phyloP scores from a whole-genome alignment of 2,113 vertebrate species.

The Otocyon megalotis region DNA sequence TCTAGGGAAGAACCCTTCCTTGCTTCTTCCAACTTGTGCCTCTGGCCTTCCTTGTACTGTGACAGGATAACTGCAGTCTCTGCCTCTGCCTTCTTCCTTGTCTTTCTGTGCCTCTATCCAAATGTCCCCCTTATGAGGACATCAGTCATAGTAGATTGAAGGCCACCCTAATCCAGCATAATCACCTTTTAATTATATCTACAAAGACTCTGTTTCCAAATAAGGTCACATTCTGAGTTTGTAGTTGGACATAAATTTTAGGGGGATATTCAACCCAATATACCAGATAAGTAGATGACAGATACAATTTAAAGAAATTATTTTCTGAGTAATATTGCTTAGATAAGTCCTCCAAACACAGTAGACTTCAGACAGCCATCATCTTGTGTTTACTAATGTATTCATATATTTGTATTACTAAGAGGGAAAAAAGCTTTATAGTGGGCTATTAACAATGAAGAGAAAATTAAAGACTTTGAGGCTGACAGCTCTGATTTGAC shows the following conservation, averaged over 20 bases:
- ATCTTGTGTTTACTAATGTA: conserved; percentile 22
- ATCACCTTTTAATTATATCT: conserved; percentile 11
- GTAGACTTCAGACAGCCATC: neutral
- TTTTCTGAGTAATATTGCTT: neutral
- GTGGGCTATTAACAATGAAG: neutral
- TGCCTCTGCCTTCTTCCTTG: neutral
- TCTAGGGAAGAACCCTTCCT: neutral
- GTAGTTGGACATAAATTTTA: neutral
- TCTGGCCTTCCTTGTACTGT: neutral
- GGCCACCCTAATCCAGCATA: neutral
- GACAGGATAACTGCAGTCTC: neutral
- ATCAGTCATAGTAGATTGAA: neutral
- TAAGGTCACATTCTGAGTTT: neutral
- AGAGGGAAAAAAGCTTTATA: neutral
- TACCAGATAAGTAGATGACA: neutral
- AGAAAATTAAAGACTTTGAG: neutral
- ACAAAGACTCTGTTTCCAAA: neutral
- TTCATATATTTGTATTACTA: neutral
- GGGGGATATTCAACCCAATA: neutral
- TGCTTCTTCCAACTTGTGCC: neutral
- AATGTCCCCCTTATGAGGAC: neutral
- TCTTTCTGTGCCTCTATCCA: neutral
- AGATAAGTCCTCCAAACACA: neutral
- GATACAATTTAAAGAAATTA: neutral
- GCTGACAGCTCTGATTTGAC: neutral